Percentiles rank a stretch among this genome's conserved stretches.
These are phyloP conservation scores for Tetragonisca angustula DNA, from an alignment of 2,888 invertebrate species.

Conservation along the genomic window DNA sequence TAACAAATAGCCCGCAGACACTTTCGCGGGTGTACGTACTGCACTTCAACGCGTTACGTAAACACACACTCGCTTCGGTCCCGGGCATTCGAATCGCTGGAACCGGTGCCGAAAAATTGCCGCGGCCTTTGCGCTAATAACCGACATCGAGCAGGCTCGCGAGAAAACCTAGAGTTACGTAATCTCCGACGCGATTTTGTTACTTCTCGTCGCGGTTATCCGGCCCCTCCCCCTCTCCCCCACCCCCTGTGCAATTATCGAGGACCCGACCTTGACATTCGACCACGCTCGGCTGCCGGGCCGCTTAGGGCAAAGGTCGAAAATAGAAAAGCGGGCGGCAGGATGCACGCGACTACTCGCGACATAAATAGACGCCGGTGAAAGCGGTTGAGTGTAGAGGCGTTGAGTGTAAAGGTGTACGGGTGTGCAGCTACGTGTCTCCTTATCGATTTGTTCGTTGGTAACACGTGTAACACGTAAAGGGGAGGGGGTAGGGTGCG, in stretches of 20 bases:
- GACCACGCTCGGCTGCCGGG: slow-evolving; percentile 36
- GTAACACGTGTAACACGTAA: slow-evolving; percentile 31
- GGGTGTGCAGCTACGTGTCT: slow-evolving; percentile 33
- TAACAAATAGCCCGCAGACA: background rate
- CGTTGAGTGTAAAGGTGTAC: background rate
- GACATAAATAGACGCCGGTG: slow-evolving; percentile 67
- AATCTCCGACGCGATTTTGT: background rate
- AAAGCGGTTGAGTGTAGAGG: slow-evolving; percentile 21
- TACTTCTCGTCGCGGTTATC: slow-evolving; percentile 17
- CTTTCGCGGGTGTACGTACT: too few relatives aligned
- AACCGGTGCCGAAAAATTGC: slow-evolving; percentile 18
- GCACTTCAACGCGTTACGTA: background rate
- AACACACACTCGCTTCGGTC: background rate
- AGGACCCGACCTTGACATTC: slow-evolving; percentile 69
- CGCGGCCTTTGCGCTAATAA: background rate
- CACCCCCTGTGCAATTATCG: slow-evolving; percentile 51
- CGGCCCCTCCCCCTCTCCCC: background rate
- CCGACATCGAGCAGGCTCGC: background rate
- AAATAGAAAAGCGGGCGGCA: slow-evolving; percentile 68
- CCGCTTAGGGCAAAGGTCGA: slow-evolving; percentile 60
- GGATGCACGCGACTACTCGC: slow-evolving; percentile 71
- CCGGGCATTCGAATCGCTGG: background rate
- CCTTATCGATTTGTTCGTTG: slow-evolving; percentile 51
- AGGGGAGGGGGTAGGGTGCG: background rate
- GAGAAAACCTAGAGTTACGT: background rate